A percentile compares a stretch with the other conserved stretches of the same genome.
Evolutionary conservation across 2,113 vertebrate species (phyloP).

Genomic region (Miniopterus natalensis): DNA sequence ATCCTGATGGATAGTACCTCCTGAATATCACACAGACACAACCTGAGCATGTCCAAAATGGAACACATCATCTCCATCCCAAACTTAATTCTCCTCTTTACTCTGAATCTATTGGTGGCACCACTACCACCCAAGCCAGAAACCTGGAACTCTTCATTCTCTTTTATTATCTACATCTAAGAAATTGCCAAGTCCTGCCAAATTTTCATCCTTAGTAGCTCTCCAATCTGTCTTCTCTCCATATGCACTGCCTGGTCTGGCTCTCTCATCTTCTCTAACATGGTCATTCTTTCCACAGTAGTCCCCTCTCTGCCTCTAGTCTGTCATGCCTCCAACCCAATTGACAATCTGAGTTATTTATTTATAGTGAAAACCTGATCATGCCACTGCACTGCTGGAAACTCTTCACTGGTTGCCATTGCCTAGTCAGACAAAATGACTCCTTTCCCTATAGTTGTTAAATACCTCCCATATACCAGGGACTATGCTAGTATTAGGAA

Average conservation of each 20-base stretch:
- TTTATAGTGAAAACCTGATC: not conserved
- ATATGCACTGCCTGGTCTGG: not conserved
- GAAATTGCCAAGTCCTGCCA: not conserved
- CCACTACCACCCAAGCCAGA: not conserved
- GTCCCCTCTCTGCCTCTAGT: not conserved
- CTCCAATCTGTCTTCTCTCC: not conserved
- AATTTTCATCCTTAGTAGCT: conserved; percentile 23
- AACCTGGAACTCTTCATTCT: conserved; percentile 8
- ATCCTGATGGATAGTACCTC: not conserved
- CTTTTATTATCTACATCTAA: conserved; percentile 9
- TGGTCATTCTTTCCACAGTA: not conserved
- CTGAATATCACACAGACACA: not conserved
- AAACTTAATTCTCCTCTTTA: conserved; percentile 26
- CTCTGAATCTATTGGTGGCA: not conserved
- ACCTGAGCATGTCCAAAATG: not conserved
- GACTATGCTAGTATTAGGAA: not conserved
- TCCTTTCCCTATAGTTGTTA: not conserved
- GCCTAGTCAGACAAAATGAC: not conserved
- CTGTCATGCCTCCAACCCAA: conserved; percentile 13
- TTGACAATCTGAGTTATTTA: not conserved
- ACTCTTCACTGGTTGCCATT: conserved; percentile 19
- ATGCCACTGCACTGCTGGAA: conserved; percentile 22
- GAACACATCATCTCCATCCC: not conserved
- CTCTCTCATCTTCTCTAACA: not conserved
- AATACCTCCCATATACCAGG: not conserved